Conservation (phyloP, 2,113 vertebrate genomes). For the Labrus mixtus region DNA sequence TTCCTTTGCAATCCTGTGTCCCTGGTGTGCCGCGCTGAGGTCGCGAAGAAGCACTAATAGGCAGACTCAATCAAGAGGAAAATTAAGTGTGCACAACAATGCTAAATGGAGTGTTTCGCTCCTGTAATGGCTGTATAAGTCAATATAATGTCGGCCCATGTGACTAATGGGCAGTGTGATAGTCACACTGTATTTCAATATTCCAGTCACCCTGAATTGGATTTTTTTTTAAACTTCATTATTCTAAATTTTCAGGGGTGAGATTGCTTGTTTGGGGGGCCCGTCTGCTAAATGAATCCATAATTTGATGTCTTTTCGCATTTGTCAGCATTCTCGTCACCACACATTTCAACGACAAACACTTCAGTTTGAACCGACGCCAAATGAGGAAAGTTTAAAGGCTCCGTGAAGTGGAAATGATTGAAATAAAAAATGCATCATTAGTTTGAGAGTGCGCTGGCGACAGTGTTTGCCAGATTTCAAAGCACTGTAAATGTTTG, state of each 20-base stretch:
- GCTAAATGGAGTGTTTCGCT: conserved; percentile 72
- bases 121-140: conserved; percentile 64
- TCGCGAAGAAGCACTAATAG: conserved; percentile 56
- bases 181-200: conserved; percentile 29
- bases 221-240: conserved; percentile 33
- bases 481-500: conserved; percentile 1
- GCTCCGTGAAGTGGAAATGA: background rate
- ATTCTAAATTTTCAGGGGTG: conserved; percentile 18
- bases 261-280: conserved; percentile 4
- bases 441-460: background rate
- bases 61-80: conserved; percentile 71
- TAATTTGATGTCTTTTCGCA: conserved; percentile 8
- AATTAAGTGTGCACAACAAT: conserved; percentile 75
- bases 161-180: conserved; percentile 53
- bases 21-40: conserved; percentile 29
- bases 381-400: conserved; percentile 5
- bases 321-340: background rate
- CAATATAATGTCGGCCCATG: conserved; percentile 50
- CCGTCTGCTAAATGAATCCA: conserved; percentile 7
- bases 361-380: background rate
- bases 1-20: conserved; percentile 36
- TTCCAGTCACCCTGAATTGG: conserved; percentile 38
- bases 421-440: background rate
- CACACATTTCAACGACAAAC: conserved; percentile 4
- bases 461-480: background rate